A percentile compares a stretch with the other conserved stretches of the same genome.
These are phyloP conservation scores for Crossocerus cetratus DNA, from an alignment of 2,888 invertebrate species.

Conservation along the genomic window DNA sequence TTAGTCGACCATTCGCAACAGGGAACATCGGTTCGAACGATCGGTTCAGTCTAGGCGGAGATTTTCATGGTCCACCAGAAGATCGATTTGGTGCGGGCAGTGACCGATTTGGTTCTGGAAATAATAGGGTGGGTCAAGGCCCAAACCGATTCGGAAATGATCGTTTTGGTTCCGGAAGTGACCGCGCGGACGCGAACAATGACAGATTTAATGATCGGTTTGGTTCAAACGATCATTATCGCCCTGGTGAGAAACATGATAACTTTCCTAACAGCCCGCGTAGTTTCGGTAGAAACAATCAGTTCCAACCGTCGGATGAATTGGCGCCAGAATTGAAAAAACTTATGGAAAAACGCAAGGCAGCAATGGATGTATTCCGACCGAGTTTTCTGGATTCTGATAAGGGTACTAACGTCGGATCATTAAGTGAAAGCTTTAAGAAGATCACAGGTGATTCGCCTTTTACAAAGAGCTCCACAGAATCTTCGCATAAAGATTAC, in stretches of 20 bases:
- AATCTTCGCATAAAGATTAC: conserved; percentile 33
- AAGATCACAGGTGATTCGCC: conserved; percentile 70
- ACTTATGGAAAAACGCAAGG: conserved; percentile 72
- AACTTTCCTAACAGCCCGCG: conserved; percentile 51
- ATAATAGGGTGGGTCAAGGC: conserved; percentile 45
- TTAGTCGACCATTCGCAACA: conserved; percentile 43
- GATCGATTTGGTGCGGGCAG: conserved; percentile 42
- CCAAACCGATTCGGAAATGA: conserved; percentile 48
- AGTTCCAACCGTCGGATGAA: conserved; percentile 56
- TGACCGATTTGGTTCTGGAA: conserved; percentile 49
- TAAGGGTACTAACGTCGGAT: conserved; percentile 60
- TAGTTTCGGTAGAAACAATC: conserved; percentile 52
- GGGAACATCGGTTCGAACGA: conserved; percentile 20
- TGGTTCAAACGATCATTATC: conserved; percentile 54
- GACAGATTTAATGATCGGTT: conserved; percentile 57
- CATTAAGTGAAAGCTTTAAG: conserved; percentile 72
- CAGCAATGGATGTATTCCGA: conserved; percentile 70
- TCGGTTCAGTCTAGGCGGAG: conserved; percentile 38
- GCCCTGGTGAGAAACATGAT: conserved; percentile 53
- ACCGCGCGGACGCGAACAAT: conserved; percentile 51
- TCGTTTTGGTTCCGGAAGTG: conserved; percentile 49
- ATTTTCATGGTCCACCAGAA: conserved; percentile 39
- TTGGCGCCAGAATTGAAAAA: conserved; percentile 72
- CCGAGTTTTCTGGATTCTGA: conserved; percentile 68
- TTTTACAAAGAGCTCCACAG: conserved; percentile 45